phyloP scores from a whole-genome alignment of 2,888 invertebrate species.

The Villa cingulata region DNA sequence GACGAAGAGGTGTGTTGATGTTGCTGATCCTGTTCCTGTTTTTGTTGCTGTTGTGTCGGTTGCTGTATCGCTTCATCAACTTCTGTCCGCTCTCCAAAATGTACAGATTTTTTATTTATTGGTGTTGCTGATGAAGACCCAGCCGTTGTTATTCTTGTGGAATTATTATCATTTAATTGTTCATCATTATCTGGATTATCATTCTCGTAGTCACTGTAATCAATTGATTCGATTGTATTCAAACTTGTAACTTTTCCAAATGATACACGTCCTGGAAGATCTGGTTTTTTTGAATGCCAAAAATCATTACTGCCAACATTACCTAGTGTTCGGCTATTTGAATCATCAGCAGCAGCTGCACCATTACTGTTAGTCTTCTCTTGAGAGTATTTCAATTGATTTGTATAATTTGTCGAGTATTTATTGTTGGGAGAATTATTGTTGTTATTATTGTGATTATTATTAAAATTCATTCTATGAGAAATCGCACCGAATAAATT shows the following conservation, averaged over 20 bases:
- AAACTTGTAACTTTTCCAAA: constrained; percentile 25
- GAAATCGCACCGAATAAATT: not conserved
- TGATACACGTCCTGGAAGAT: constrained; percentile 35
- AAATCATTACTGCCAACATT: constrained; percentile 6
- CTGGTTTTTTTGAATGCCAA: constrained; percentile 18
- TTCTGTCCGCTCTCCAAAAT: constrained; percentile 26
- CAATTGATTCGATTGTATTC: constrained; percentile 11
- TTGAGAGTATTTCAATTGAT: not conserved
- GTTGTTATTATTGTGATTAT: no score
- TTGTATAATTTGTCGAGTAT: not conserved
- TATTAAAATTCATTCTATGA: not conserved
- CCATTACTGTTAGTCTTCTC: not conserved
- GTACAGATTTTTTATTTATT: constrained; percentile 31
- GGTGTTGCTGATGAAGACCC: constrained; percentile 3
- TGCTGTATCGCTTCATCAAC: constrained; percentile 28
- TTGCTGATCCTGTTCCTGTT: no score
- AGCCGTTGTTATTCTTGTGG: constrained; percentile 9
- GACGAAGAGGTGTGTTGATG: not conserved
- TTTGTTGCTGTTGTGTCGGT: no score
- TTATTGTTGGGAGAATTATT: not conserved
- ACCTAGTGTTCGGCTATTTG: not conserved
- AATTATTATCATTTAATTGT: not conserved
- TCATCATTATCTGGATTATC: constrained; percentile 17
- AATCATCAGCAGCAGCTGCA: not conserved
- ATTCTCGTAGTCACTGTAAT: constrained; percentile 31